Evolutionary conservation across 2,888 invertebrate genomes (phyloP), one percentile per base, ranked within the genome.

Genomic region (Andrena minutula): DNA sequence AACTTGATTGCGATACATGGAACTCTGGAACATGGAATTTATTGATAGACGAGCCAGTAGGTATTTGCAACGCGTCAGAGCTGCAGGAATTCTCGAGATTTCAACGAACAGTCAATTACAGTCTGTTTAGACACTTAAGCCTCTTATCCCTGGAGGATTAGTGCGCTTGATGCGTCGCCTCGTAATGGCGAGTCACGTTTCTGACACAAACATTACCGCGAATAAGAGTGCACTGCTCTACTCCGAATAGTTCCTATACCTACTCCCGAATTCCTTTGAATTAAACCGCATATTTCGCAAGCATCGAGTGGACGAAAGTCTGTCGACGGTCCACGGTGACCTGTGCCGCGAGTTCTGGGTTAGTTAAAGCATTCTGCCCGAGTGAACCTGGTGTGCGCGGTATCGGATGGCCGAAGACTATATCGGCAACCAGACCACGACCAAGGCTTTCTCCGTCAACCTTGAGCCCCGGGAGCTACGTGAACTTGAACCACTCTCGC

Each of bases 401-500:
- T 78, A 84, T 75, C 78, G 78, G 61, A 66, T 81, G 68, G 69
- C 51, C 70, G 68, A 70, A 68, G 71, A 32, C 76, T 83, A 71
- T 77, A 82, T 75, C 83, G 72, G 79, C 75, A 64, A 63, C 60
- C 66, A 84, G 80, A 81, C 56, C 86, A 56, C 80, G 85, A 88
- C 90, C 89, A 90, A 91, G 91, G 90, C 91, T 92, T 92, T 92
- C 91, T 91, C 90, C 82, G 72, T 49, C 84, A 90, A 87, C 92
- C 92, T 93, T 91, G 92, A 89, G 88, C 88, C 90, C 90, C 69
- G 85, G 86, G 80, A 89, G 89, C 85, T 75, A 88, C 89, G 84
- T 92, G 92, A 93, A 93, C 93, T 92, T 93, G 92, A 93, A 92
- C 92, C 91, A 92, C 91, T 92, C 90, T 82, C 89, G 87, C 83